A percentile compares a stretch with the other conserved stretches of the same genome.
These are phyloP conservation scores for Triops longicaudatus DNA, from an alignment of 1,140 invertebrate species.

Conservation along the genomic window DNA sequence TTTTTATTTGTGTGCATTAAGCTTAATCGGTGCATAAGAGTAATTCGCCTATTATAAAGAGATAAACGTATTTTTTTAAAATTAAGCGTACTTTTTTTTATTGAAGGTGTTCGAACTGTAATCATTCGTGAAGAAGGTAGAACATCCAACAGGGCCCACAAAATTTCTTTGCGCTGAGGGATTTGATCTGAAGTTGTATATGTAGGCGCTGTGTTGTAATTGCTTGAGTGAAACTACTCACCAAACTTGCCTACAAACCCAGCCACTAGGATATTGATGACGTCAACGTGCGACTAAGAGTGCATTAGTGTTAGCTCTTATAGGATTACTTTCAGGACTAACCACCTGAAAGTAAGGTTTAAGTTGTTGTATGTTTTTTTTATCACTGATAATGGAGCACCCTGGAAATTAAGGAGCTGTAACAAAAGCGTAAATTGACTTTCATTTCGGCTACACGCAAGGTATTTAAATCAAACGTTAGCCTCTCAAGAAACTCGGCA, in stretches of 20 bases:
- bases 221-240: constrained; percentile 25
- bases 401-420: constrained; percentile 16
- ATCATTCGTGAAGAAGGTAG: constrained; percentile 20
- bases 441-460: constrained; percentile 20
- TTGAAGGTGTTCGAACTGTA: not conserved
- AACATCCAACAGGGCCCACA: constrained; percentile 21
- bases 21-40: no score
- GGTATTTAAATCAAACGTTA: constrained; percentile 19
- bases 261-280: constrained; percentile 19
- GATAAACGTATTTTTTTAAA: no score
- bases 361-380: constrained; percentile 20
- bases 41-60: no score
- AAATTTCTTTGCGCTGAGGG: constrained; percentile 1
- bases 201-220: not conserved
- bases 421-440: constrained; percentile 24
- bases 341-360: not conserved
- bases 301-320: not conserved
- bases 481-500: not conserved
- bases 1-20: no score
- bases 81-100: constrained; percentile 10
- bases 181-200: constrained; percentile 1
- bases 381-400: constrained; percentile 16
- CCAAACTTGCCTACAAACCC: constrained; percentile 24
- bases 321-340: not conserved
- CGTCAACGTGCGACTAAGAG: constrained; percentile 17